Percentiles rank a stretch among this genome's conserved stretches.
phyloP scores from a whole-genome alignment of 2,113 vertebrate species.

The Protobothrops mucrosquamatus region DNA sequence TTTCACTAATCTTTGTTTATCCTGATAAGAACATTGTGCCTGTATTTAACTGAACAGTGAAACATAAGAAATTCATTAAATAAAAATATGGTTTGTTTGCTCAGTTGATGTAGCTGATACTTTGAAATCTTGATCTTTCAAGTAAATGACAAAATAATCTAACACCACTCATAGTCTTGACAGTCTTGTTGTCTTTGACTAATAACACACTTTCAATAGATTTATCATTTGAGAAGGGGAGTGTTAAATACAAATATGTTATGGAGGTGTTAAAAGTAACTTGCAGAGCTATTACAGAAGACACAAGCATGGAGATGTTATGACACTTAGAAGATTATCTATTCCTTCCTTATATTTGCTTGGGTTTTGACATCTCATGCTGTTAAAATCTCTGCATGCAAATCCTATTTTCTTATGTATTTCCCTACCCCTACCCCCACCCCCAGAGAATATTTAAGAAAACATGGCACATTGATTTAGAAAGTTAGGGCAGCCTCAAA shows the following conservation, averaged over 20 bases:
- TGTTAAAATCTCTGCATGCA: not conserved
- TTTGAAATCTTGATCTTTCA: conserved; percentile 30
- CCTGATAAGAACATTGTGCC: not conserved
- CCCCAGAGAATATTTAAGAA: not conserved
- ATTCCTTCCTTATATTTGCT: not conserved
- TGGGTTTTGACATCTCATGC: not conserved
- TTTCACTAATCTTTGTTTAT: accelerated
- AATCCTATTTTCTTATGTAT: not conserved
- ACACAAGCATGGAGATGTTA: not conserved
- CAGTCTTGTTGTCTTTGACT: not conserved
- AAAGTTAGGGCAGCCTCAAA: not conserved
- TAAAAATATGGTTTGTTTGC: not conserved
- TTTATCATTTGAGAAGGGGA: not conserved
- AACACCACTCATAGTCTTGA: not conserved
- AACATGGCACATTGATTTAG: not conserved
- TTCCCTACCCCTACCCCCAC: not conserved
- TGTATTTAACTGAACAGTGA: not conserved
- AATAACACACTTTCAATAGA: not conserved
- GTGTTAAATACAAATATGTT: not conserved
- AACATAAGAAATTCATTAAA: conserved; percentile 1
- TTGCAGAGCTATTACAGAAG: not conserved
- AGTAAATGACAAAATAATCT: conserved; percentile 40
- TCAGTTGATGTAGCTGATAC: conserved; percentile 31
- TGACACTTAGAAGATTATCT: not conserved
- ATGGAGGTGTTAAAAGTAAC: not conserved